Evolutionary conservation across 92 coral and sea anemone genomes (phyloP), one percentile per base, ranked within the genome.

Genomic region (Phenganax marumi): DNA sequence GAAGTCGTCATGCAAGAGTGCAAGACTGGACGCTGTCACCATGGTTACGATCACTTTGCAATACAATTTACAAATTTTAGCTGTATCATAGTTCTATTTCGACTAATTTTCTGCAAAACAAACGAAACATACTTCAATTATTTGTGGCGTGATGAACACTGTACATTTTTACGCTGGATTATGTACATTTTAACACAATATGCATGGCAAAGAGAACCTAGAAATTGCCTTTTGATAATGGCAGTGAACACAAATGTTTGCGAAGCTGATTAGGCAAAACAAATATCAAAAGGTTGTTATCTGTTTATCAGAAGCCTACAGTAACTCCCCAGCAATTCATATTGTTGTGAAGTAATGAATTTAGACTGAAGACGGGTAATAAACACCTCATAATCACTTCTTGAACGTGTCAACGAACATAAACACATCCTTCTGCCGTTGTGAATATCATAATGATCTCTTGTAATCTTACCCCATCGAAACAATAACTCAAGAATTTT

Each of bases 1-100:
- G 62, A 26, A 51, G 80, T 57, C 55, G 81, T 77, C 81, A 55
- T 18, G 70, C 69, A 24, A 24, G 70, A 56, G 53, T 33, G 79
- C 49, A 74, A 25, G 13, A 12, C 62, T 70, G n/a, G 70, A 77
- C 81, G 81, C 81, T 53, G 22, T 77, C 81, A 56, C 81, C 68
- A 77, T 56, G 81, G 39, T 46, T 25, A 12, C 77, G 47, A 14
- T 10, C 14, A 0, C 13, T 0, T 23, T 66, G 26, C 50, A 3
- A 66, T 9, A 64, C 26, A 46, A 22, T 3, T 21, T 9, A 64
- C 26, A 46, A 22, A 62, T 21, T 25, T 64, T 19, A 14, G 8
- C 25, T 3, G 0, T 25, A 62, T 62, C 72, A 3, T 66, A 66
- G 23, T 64, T 60, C 66, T n/a, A 4, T 60, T 62, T 62, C 13